Conservation (phyloP, 37 sponge, comb jelly and placozoan genomes). For the Aphrocallistes beatrix region DNA sequence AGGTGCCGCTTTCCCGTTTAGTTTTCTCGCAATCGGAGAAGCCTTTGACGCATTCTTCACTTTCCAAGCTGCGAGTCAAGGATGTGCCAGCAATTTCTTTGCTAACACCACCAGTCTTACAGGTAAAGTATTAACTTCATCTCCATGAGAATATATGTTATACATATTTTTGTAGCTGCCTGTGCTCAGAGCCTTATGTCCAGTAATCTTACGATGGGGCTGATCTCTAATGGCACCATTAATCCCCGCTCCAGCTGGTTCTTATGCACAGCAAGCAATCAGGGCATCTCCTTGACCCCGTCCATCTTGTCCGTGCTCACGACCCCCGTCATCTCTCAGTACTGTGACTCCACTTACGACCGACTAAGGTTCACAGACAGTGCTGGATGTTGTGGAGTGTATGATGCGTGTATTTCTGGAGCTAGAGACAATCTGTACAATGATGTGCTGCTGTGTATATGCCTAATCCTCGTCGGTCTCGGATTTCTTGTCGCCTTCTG, state of each 20-base stretch:
- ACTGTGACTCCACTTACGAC: neutral
- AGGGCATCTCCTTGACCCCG: neutral
- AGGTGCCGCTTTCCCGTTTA: neutral
- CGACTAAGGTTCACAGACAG: neutral
- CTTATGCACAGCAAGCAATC: neutral
- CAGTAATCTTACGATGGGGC: neutral
- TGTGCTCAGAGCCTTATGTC: neutral
- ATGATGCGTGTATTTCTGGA: neutral
- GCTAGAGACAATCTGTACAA: neutral
- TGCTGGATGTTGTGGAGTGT: neutral
- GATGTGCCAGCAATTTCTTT: neutral
- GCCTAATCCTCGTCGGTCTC: neutral
- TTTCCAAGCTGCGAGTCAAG: neutral
- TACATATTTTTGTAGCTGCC: neutral
- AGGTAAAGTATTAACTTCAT: neutral
- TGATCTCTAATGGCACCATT: neutral
- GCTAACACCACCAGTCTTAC: neutral
- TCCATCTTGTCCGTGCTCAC: neutral
- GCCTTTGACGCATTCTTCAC: neutral
- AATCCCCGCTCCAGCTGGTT: neutral
- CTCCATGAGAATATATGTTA: neutral
- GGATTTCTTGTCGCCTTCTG: neutral
- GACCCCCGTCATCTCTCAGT: neutral
- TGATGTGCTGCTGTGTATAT: neutral
- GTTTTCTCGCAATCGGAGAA: neutral